These are phyloP conservation scores for Calidris pugnax DNA, from an alignment of 2,113 vertebrate species.

Conservation along the genomic window DNA sequence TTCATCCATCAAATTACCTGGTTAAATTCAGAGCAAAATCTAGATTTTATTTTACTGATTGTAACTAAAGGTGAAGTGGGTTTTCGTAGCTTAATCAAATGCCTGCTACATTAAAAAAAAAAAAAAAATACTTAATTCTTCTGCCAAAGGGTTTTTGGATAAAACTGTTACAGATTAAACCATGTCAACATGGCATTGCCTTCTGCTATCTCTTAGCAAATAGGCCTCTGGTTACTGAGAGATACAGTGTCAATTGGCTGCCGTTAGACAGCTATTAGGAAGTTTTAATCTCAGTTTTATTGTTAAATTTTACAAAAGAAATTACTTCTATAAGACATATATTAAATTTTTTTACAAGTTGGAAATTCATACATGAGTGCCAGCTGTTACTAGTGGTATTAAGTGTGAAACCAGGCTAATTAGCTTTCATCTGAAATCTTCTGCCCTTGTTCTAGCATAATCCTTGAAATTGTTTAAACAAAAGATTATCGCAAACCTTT, in stretches of 20 bases:
- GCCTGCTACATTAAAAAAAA: neutral
- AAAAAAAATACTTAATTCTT: neutral
- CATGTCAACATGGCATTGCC: neutral
- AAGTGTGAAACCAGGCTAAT: neutral
- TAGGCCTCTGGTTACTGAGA: neutral
- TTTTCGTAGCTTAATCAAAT: neutral
- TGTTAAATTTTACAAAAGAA: neutral
- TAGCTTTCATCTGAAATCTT: neutral
- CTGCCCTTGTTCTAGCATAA: neutral
- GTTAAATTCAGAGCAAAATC: neutral
- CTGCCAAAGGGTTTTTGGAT: neutral
- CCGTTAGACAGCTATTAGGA: neutral
- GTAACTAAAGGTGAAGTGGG: neutral
- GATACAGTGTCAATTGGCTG: neutral
- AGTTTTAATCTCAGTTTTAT: neutral
- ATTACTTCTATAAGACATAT: neutral
- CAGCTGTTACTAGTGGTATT: neutral
- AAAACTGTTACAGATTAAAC: neutral
- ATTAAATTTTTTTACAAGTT: neutral
- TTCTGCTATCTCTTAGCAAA: neutral
- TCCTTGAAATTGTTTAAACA: neutral
- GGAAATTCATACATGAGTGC: neutral
- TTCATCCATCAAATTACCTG: neutral
- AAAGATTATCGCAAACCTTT: neutral
- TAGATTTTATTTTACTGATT: neutral